Conservation (phyloP, 2,888 invertebrate genomes). For the Phorcus lineatus region DNA sequence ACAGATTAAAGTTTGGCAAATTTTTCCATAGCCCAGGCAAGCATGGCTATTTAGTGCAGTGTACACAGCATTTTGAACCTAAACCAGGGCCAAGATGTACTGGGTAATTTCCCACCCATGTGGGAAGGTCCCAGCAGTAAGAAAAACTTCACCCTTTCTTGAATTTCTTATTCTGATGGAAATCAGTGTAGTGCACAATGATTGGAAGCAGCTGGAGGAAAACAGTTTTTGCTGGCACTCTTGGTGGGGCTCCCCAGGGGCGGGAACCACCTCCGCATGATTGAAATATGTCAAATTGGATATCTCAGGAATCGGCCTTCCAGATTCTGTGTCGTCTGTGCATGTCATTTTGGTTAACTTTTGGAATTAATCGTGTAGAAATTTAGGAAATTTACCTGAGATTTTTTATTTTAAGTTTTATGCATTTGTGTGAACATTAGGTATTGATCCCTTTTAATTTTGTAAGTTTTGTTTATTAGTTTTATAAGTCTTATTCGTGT, state of each 20-base stretch:
- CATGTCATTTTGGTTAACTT: too few relatives aligned
- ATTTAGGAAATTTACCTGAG: too few relatives aligned
- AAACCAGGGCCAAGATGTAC: too few relatives aligned
- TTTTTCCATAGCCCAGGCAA: too few relatives aligned
- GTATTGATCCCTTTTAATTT: neutral
- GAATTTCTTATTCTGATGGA: constrained; percentile 20
- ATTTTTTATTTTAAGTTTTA: neutral
- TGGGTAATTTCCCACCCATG: neutral
- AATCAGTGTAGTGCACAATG: constrained; percentile 15
- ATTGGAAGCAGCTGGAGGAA: constrained; percentile 21
- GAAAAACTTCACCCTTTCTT: constrained; percentile 21
- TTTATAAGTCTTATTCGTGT: neutral
- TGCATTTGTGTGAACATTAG: neutral
- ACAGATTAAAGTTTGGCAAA: too few relatives aligned
- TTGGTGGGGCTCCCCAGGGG: constrained; percentile 4
- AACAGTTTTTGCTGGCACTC: constrained; percentile 22
- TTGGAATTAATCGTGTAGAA: too few relatives aligned
- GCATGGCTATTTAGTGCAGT: too few relatives aligned
- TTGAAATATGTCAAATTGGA: too few relatives aligned
- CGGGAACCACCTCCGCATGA: neutral
- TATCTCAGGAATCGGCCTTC: too few relatives aligned
- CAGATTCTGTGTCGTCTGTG: too few relatives aligned
- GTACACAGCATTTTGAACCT: too few relatives aligned
- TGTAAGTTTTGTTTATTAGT: neutral
- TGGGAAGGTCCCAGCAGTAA: neutral